phyloP scores from a whole-genome alignment of 2,113 vertebrate genomes.

The Heterotis niloticus region DNA sequence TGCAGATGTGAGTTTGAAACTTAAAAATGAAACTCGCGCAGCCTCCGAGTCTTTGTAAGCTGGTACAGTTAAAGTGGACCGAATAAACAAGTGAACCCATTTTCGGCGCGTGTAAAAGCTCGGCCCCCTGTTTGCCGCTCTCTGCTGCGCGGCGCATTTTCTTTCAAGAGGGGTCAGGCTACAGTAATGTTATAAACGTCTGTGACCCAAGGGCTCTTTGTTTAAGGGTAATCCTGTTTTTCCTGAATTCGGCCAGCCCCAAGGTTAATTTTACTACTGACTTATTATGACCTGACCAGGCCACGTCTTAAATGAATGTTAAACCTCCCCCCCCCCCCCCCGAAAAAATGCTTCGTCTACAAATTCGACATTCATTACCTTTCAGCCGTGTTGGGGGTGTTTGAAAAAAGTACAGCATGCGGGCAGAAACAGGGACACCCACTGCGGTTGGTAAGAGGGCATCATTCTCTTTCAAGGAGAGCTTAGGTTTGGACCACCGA shows the following conservation, averaged over 20 bases:
- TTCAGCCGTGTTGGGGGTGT: background rate
- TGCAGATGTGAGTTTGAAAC: conserved; percentile 59
- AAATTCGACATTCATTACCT: conserved; percentile 39
- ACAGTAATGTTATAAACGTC: conserved; percentile 53
- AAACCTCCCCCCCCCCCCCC: too few species aligned
- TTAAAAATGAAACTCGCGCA: conserved; percentile 49
- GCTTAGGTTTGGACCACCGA: conserved; percentile 39
- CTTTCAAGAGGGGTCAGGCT: conserved; percentile 46
- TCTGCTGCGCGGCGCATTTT: conserved; percentile 46
- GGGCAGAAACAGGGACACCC: background rate
- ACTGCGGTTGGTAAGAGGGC: background rate
- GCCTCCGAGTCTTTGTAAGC: conserved; percentile 59
- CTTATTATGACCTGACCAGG: conserved; percentile 1
- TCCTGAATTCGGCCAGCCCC: conserved; percentile 30
- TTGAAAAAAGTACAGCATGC: background rate
- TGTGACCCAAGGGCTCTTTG: conserved; percentile 28
- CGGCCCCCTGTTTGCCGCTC: conserved; percentile 58
- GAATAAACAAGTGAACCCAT: conserved; percentile 59
- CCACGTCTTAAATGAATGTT: conserved; percentile 24
- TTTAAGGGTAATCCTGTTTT: conserved; percentile 19
- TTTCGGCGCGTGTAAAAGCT: conserved; percentile 53
- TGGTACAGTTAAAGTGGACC: conserved; percentile 56
- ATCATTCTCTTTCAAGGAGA: background rate
- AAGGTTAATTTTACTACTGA: conserved; percentile 35
- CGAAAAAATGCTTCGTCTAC: conserved; percentile 46